A percentile compares a stretch with the other conserved stretches of the same genome.
Evolutionary conservation across 2,797 vertebrate species (phyloP).

Genomic region (Gymnodraco acuticeps): DNA sequence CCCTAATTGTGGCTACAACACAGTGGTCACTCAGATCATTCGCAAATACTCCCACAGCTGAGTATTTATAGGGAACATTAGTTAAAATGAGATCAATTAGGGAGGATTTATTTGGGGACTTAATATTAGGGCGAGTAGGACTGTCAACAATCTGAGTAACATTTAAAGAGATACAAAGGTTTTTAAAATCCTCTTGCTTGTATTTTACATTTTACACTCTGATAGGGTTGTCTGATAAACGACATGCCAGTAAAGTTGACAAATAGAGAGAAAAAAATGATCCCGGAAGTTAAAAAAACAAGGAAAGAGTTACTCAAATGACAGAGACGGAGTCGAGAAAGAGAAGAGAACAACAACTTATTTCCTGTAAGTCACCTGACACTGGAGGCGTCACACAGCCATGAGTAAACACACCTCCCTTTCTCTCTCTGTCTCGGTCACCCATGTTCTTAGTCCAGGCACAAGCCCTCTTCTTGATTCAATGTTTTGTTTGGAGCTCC

Average conservation of each 20-base stretch:
- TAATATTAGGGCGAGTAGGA: too few species aligned
- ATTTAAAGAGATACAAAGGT: too few species aligned
- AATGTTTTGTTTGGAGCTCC: conserved; percentile 29
- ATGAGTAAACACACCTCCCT: conserved; percentile 71
- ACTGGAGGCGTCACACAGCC: conserved; percentile 69
- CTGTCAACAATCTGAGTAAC: too few species aligned
- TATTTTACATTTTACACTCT: background rate
- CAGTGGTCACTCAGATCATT: too few species aligned
- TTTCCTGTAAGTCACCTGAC: conserved; percentile 82
- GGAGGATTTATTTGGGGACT: too few species aligned
- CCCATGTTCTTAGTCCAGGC: conserved; percentile 32
- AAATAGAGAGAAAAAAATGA: conserved; percentile 9
- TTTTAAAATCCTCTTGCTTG: background rate
- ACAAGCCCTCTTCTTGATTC: conserved; percentile 25
- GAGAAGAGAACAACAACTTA: conserved; percentile 61
- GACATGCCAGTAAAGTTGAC: background rate
- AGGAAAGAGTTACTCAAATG: conserved; percentile 20
- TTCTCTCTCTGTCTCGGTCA: conserved; percentile 36
- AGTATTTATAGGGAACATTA: too few species aligned
- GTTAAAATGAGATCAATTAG: too few species aligned
- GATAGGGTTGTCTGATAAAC: background rate
- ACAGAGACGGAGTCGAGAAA: conserved; percentile 19
- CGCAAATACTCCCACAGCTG: too few species aligned
- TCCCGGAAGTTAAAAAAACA: conserved; percentile 34
- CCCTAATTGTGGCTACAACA: too few species aligned